phyloP scores from a whole-genome alignment of 2,888 invertebrate genomes.

The Polydrusus pterygomalis region DNA sequence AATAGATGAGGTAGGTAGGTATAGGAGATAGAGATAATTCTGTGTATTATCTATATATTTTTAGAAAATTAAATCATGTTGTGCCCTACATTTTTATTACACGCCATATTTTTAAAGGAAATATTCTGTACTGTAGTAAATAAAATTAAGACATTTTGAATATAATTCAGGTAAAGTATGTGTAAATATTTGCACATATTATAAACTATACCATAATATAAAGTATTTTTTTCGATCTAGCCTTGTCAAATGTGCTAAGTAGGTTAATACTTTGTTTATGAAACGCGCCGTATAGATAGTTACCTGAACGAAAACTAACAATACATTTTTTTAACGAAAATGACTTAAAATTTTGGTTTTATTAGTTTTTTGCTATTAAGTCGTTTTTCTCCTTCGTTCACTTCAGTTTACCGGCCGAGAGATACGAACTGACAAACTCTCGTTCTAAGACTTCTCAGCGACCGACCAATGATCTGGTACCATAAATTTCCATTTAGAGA shows the following conservation, averaged over 20 bases:
- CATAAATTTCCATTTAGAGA: too few relatives aligned
- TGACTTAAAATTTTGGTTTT: not conserved
- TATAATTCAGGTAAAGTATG: conserved; percentile 9
- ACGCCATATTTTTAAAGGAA: not conserved
- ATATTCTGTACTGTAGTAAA: not conserved
- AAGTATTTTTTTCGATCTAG: conserved; percentile 4
- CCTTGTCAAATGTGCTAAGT: conserved; percentile 21
- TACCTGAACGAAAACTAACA: not conserved
- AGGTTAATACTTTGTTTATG: conserved; percentile 16
- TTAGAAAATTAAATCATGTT: not conserved
- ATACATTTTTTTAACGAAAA: too few relatives aligned
- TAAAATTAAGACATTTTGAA: conserved; percentile 4
- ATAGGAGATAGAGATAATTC: too few relatives aligned
- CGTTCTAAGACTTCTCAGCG: too few relatives aligned
- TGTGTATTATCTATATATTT: not conserved
- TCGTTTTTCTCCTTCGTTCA: too few relatives aligned
- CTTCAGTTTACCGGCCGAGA: too few relatives aligned
- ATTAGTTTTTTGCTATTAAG: too few relatives aligned
- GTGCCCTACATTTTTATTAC: not conserved
- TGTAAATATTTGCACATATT: conserved; percentile 18
- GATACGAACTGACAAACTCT: too few relatives aligned
- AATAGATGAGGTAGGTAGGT: too few relatives aligned
- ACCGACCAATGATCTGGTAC: too few relatives aligned
- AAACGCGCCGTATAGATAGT: not conserved
- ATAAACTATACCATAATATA: conserved; percentile 7